A percentile compares a stretch with the other conserved stretches of the same genome.
Evolutionary conservation across 2,888 invertebrate genomes (phyloP).

Genomic region (Junonia oenone): DNA sequence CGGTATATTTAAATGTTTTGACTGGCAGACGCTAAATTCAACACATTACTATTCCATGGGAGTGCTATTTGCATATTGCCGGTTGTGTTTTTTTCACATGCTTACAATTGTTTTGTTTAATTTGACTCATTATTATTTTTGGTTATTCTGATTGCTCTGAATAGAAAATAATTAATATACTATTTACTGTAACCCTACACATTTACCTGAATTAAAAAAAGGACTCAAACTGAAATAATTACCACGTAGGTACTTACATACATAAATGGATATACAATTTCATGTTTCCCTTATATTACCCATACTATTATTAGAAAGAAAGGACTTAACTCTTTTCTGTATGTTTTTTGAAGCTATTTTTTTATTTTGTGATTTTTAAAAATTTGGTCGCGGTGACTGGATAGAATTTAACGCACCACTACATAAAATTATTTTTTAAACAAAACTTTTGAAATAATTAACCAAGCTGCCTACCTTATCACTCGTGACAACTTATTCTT

Average conservation of each 20-base stretch:
- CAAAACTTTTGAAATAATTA: too few species aligned
- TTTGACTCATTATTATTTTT: not conserved
- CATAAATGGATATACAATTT: too few species aligned
- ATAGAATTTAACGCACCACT: too few species aligned
- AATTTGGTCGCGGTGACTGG: too few species aligned
- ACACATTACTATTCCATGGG: slow-evolving; percentile 15
- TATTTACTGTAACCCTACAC: not conserved
- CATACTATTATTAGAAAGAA: too few species aligned
- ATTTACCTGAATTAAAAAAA: not conserved
- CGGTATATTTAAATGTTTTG: slow-evolving; percentile 19
- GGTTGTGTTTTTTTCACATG: slow-evolving; percentile 11
- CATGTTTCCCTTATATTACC: too few species aligned
- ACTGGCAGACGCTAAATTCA: slow-evolving; percentile 26
- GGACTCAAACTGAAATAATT: too few species aligned
- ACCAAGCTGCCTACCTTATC: not conserved
- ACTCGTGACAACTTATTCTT: not conserved
- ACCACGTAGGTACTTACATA: too few species aligned
- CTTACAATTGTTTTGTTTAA: not conserved
- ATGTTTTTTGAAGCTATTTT: too few species aligned
- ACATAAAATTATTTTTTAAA: too few species aligned
- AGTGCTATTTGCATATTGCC: not conserved
- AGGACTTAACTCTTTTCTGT: too few species aligned
- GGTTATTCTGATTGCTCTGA: not conserved
- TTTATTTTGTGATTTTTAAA: too few species aligned
- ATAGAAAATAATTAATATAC: not conserved